Base-by-base conservation (phyloP, 2,888 invertebrate species). In the Halictus ligatus region DNA sequence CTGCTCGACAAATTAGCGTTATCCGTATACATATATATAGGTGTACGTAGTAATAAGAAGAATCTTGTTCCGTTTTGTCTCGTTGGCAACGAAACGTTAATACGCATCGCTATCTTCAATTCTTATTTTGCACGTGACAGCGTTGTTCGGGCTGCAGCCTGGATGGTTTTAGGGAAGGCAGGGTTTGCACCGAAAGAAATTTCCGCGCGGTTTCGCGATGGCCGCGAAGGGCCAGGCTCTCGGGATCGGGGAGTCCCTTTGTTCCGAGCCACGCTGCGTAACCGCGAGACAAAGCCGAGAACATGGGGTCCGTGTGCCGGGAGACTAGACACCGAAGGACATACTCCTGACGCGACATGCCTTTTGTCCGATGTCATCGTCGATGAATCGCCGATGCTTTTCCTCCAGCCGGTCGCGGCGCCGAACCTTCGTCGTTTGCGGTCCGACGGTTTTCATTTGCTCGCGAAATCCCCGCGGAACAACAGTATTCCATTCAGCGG, bases 231-330 rank as follows among this genome's bases (percentile, higher is more conserved):
- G 79, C 81, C 80, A 67, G 75, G 48, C 80, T 79, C 80, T 79
- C 81, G 21, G n/a, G 82, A 80, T 84, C 85, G 88, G 40, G 73
- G 77, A 87, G 71, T 80, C 76, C 88, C 88, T 91, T 92, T 92
- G 92, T 92, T 86, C 88, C 75, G 40, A 81, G 79, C 78, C 89
- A 87, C 71, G 74, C 76, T 67, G 85, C 91, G 89, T 90, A 89
- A 89, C 92, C 85, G 80, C 87, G 73, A 87, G 77, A 83, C 84
- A 84, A 90, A 89, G 84, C 78, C 77, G 72, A 50, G 75, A 72
- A 67, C 29, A 46, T 73, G 75, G 67, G 67, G 69, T 75, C 50
- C 74, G 74, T 25, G 69, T 77, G 77, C 81, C 50, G 35, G 25
- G 80, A 76, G 48, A 69, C 60, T 67, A 82, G 77, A 76, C 29